Percentiles rank a stretch among this genome's conserved stretches.
These are phyloP conservation scores for Orchesellides sinensis DNA, from an alignment of 2,888 invertebrate genomes.

Conservation along the genomic window DNA sequence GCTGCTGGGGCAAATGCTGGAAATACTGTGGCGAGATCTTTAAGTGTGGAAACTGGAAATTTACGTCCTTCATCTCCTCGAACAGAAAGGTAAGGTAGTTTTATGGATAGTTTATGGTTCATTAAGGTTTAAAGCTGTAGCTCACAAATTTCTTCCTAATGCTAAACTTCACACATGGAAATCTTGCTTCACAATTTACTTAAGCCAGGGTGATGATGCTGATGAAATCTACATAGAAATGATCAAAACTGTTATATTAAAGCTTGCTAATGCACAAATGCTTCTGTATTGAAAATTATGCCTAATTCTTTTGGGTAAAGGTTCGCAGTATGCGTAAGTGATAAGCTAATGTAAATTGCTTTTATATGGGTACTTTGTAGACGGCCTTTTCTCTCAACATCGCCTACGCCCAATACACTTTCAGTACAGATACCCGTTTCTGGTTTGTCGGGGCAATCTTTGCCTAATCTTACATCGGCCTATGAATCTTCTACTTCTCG, in stretches of 20 bases:
- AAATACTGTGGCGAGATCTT: conserved; percentile 56
- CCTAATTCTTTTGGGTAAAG: background rate
- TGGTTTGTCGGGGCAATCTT: conserved; percentile 83
- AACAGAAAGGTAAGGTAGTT: conserved; percentile 73
- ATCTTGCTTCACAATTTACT: background rate
- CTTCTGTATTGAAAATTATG: too few relatives aligned
- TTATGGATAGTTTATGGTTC: background rate
- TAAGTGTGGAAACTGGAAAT: conserved; percentile 69
- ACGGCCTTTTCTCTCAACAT: conserved; percentile 76
- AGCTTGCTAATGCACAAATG: too few relatives aligned
- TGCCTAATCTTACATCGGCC: conserved; percentile 84
- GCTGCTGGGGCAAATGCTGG: conserved; percentile 75
- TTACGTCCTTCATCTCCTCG: conserved; percentile 75
- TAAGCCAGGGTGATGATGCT: too few relatives aligned
- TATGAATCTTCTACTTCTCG: conserved; percentile 77
- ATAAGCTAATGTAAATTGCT: conserved; percentile 30
- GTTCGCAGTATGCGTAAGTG: background rate
- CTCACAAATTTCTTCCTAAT: background rate
- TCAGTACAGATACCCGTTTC: conserved; percentile 81
- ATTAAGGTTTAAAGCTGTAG: background rate
- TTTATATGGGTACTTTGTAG: conserved; percentile 73
- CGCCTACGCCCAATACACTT: conserved; percentile 84
- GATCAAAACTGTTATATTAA: too few relatives aligned
- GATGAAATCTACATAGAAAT: too few relatives aligned
- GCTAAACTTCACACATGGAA: background rate